A percentile compares a stretch with the other conserved stretches of the same genome.
Evolutionary conservation across 2,888 invertebrate species (phyloP).

Genomic region (Mylabris sibirica): DNA sequence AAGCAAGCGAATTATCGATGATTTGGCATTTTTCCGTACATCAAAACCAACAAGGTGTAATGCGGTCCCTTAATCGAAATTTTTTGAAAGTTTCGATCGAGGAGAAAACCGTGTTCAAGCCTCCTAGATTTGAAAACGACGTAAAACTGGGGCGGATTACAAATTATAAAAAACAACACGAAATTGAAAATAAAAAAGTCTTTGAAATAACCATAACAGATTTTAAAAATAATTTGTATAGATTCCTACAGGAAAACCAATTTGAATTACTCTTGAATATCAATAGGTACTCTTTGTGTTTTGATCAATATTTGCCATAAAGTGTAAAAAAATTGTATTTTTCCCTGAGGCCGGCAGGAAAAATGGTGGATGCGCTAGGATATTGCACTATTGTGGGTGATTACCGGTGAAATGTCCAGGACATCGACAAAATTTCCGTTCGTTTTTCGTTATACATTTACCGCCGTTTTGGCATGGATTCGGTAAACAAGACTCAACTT

Average conservation of each 20-base stretch:
- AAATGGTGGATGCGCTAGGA: conserved; percentile 2
- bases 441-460: conserved; percentile 69
- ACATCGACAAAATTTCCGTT: conserved; percentile 73
- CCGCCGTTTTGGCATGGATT: conserved; percentile 79
- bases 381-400: conserved; percentile 11
- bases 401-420: conserved; percentile 76
- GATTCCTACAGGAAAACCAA: not conserved
- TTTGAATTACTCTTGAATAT: not conserved
- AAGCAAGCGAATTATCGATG: too few species aligned
- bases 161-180: not conserved
- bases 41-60: too few species aligned
- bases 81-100: too few species aligned
- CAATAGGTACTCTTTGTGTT: not conserved
- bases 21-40: too few species aligned
- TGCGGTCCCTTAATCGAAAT: too few species aligned
- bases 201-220: not conserved
- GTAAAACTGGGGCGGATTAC: not conserved
- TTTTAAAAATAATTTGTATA: not conserved
- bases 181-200: not conserved
- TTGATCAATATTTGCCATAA: not conserved
- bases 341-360: not conserved
- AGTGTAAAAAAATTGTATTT: not conserved
- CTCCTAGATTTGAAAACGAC: too few species aligned
- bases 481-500: conserved; percentile 74
- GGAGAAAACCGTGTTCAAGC: too few species aligned